phyloP scores from a whole-genome alignment of 2,113 vertebrate species.

The Neotoma lepida region DNA sequence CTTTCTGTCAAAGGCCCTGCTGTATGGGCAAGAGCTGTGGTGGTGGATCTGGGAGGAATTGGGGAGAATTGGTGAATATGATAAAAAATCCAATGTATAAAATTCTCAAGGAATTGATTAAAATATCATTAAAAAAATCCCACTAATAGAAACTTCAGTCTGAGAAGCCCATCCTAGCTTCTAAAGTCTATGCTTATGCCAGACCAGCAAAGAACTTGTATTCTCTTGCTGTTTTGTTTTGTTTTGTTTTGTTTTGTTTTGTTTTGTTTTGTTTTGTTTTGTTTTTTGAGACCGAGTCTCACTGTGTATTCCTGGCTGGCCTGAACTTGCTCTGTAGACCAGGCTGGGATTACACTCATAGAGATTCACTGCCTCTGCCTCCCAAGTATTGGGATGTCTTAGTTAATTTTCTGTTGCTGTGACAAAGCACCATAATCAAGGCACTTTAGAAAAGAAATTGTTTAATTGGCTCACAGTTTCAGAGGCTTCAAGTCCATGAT shows the following conservation, averaged over 20 bases:
- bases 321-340: no score
- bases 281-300: no score
- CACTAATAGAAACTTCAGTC: background rate
- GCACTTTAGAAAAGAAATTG: background rate
- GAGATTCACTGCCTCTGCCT: background rate
- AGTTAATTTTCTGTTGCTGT: background rate
- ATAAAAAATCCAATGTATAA: background rate
- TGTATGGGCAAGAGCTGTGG: background rate
- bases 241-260: no score
- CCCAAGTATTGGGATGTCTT: background rate
- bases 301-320: no score
- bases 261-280: no score
- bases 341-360: background rate
- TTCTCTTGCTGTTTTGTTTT: no score
- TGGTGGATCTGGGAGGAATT: no score
- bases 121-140: background rate
- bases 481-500: background rate
- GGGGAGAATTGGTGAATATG: background rate
- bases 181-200: constrained; percentile 1
- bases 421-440: background rate
- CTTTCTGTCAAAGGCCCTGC: background rate
- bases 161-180: background rate
- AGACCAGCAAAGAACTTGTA: background rate
- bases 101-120: background rate
- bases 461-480: background rate